A percentile compares a stretch with the other conserved stretches of the same genome.
Evolutionary conservation across 2,888 invertebrate species (phyloP).

Genomic region (Thera obeliscata): DNA sequence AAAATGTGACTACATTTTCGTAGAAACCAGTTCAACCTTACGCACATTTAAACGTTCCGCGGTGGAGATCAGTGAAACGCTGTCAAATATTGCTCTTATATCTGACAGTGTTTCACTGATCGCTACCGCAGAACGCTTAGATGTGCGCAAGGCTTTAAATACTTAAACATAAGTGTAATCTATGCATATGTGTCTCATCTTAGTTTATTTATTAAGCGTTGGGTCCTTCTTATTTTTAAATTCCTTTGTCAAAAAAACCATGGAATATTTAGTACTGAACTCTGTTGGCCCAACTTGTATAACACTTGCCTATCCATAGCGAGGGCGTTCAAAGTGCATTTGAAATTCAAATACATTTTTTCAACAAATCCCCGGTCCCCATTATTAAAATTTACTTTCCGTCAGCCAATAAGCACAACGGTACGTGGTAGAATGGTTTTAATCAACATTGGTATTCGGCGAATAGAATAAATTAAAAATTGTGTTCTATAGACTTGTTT

Average conservation of each 20-base stretch:
- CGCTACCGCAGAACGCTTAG: too few relatives aligned
- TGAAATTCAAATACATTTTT: constrained; percentile 54
- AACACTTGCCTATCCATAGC: constrained; percentile 13
- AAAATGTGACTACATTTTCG: too few relatives aligned
- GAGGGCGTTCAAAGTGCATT: constrained; percentile 44
- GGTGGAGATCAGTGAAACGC: too few relatives aligned
- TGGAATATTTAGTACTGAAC: constrained; percentile 6
- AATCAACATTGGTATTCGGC: constrained; percentile 35
- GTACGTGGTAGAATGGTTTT: constrained; percentile 30
- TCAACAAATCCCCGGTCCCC: constrained; percentile 47
- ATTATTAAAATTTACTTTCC: constrained; percentile 55
- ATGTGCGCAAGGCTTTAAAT: too few relatives aligned
- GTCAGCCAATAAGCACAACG: constrained; percentile 34
- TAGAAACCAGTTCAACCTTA: too few relatives aligned
- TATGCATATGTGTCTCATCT: too few relatives aligned
- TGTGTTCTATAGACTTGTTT: background rate
- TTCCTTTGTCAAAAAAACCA: background rate
- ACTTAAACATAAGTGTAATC: too few relatives aligned
- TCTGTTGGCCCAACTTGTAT: background rate
- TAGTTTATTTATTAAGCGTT: too few relatives aligned
- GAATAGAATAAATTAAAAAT: constrained; percentile 17
- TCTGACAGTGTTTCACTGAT: too few relatives aligned
- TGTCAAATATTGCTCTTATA: too few relatives aligned
- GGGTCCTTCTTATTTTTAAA: too few relatives aligned
- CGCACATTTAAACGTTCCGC: too few relatives aligned